Evolutionary conservation across 2,113 vertebrate genomes (phyloP).

Genomic region (Gobiocypris rarus): DNA sequence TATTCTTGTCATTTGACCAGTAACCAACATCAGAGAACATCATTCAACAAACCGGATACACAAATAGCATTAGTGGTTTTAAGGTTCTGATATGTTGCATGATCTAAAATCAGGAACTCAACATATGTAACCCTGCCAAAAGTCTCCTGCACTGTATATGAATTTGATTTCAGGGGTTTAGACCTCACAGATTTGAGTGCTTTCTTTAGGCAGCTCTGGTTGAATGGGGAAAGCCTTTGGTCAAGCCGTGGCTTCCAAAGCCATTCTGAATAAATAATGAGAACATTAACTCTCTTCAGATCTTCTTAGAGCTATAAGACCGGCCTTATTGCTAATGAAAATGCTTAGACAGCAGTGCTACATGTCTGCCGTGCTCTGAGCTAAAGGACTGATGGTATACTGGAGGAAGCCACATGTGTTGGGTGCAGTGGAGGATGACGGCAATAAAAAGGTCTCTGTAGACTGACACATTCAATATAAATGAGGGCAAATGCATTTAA

Average conservation of each 20-base stretch:
- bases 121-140: background rate
- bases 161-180: slow-evolving; percentile 2
- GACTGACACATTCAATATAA: slow-evolving; percentile 21
- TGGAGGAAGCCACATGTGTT: slow-evolving; percentile 3
- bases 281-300: slow-evolving; percentile 10
- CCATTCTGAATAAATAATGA: slow-evolving; percentile 41
- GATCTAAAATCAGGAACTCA: background rate
- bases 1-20: background rate
- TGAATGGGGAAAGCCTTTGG: slow-evolving; percentile 8
- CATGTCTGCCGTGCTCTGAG: background rate
- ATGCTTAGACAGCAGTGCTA: slow-evolving; percentile 2
- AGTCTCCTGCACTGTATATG: background rate
- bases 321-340: slow-evolving; percentile 31
- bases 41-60: background rate
- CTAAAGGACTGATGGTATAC: background rate
- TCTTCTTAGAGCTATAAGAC: background rate
- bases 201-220: background rate
- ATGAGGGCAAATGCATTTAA: slow-evolving; percentile 31
- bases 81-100: background rate
- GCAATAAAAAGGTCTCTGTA: slow-evolving; percentile 26
- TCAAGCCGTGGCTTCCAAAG: background rate
- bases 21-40: no score
- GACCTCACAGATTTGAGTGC: background rate
- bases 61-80: background rate
- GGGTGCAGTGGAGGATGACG: background rate